Conservation (phyloP, 1,140 invertebrate genomes). For the Panagrolaimus sp. region DNA sequence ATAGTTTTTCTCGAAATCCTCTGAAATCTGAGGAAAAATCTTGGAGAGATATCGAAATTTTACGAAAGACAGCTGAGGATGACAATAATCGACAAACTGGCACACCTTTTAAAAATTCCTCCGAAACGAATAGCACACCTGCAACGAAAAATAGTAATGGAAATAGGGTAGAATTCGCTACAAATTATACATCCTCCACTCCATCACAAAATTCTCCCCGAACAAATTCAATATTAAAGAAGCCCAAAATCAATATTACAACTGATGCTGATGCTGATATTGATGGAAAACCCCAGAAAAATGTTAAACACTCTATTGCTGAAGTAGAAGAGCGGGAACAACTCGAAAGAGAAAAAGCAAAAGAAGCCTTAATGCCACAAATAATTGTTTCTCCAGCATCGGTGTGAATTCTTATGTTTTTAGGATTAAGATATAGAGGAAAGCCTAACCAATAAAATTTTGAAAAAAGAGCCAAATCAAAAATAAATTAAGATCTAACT, state of each 20-base stretch:
- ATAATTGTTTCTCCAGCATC: not conserved
- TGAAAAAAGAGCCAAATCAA: no score
- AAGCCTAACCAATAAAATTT: no score
- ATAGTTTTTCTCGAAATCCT: no score
- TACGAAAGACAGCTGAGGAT: not conserved
- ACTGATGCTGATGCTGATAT: not conserved
- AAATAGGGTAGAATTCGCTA: not conserved
- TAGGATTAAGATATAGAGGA: no score
- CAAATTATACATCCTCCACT: not conserved
- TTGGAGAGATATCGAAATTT: not conserved
- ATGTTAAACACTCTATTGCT: slow-evolving; percentile 8
- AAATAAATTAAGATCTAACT: no score
- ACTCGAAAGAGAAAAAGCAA: not conserved
- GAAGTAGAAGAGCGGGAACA: not conserved
- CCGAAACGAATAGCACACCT: no score
- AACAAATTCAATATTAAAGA: not conserved
- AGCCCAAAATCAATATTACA: no score
- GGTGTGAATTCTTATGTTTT: not conserved
- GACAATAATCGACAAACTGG: not conserved
- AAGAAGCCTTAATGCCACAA: not conserved
- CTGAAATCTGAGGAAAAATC: not conserved
- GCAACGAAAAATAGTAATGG: no score
- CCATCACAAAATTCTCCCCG: not conserved
- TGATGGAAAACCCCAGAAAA: slow-evolving; percentile 6
- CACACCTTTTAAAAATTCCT: not conserved